Conservation (phyloP, 2,888 invertebrate species). For the Drosophila mulleri region DNA sequence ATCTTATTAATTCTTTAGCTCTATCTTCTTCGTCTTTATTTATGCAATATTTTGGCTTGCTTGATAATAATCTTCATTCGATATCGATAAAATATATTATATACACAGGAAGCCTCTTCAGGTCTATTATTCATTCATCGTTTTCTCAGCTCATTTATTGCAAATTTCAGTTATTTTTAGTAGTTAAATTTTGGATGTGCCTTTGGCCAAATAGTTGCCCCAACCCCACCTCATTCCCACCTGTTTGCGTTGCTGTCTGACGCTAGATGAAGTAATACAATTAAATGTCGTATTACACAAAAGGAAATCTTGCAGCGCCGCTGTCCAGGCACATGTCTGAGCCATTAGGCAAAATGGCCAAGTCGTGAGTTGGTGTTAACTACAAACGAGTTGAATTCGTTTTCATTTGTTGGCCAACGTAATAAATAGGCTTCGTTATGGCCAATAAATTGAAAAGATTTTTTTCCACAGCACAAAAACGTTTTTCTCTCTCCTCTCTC, state of each 20-base stretch:
- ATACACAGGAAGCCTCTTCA: background rate
- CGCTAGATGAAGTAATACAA: slow-evolving; percentile 69
- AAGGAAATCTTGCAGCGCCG: slow-evolving; percentile 38
- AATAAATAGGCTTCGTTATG: slow-evolving; percentile 47
- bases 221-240: slow-evolving; percentile 19
- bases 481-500: slow-evolving; percentile 1
- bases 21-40: too few species aligned
- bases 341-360: slow-evolving; percentile 69
- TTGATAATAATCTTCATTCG: too few species aligned
- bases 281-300: slow-evolving; percentile 63
- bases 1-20: too few species aligned
- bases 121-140: slow-evolving; percentile 2
- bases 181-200: background rate
- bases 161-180: background rate
- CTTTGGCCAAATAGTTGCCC: slow-evolving; percentile 1
- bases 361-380: slow-evolving; percentile 73
- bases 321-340: slow-evolving; percentile 57
- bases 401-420: slow-evolving; percentile 59
- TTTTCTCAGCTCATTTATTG: slow-evolving; percentile 5
- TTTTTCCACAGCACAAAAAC: slow-evolving; percentile 2
- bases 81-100: background rate
- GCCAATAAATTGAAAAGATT: slow-evolving; percentile 34
- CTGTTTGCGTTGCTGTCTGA: background rate
- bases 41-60: too few species aligned
- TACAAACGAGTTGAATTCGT: slow-evolving; percentile 60